phyloP scores from a whole-genome alignment of 2,888 invertebrate species.

The Eumacrocentrus americanus region DNA sequence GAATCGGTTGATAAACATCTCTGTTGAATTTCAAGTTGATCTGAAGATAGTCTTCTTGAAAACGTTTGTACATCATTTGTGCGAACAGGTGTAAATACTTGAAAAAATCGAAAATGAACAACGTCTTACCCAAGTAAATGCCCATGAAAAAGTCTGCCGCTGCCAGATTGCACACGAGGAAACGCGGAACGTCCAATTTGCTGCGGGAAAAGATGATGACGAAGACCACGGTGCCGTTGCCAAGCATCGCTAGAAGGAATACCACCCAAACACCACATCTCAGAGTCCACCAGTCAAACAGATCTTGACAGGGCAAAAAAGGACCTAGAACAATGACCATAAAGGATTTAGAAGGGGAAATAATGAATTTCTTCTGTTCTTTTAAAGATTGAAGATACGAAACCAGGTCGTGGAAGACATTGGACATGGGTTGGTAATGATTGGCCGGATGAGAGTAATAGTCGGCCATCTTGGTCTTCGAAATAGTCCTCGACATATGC shows the following conservation, averaged over 20 bases:
- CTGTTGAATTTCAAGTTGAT: too few relatives aligned
- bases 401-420: constrained; percentile 84
- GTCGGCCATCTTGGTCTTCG: constrained; percentile 67
- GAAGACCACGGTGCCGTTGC: constrained; percentile 94
- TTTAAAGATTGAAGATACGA: constrained; percentile 25
- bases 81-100: too few relatives aligned
- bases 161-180: constrained; percentile 95
- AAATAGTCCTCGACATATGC: constrained; percentile 77
- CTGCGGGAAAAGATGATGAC: constrained; percentile 89
- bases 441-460: constrained; percentile 40
- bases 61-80: too few relatives aligned
- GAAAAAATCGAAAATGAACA: too few relatives aligned
- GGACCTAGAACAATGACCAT: constrained; percentile 83
- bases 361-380: not conserved
- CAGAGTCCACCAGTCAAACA: constrained; percentile 98
- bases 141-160: constrained; percentile 98
- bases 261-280: constrained; percentile 98
- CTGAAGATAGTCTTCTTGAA: too few relatives aligned
- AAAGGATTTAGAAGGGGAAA: constrained; percentile 5
- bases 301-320: constrained; percentile 92
- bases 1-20: too few relatives aligned
- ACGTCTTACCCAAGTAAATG: constrained; percentile 76
- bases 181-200: constrained; percentile 95
- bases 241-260: constrained; percentile 91
- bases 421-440: constrained; percentile 59